Evolutionary conservation across 2,888 invertebrate species (phyloP), one percentile per base, ranked within the genome.

Genomic region (Baronia brevicornis): DNA sequence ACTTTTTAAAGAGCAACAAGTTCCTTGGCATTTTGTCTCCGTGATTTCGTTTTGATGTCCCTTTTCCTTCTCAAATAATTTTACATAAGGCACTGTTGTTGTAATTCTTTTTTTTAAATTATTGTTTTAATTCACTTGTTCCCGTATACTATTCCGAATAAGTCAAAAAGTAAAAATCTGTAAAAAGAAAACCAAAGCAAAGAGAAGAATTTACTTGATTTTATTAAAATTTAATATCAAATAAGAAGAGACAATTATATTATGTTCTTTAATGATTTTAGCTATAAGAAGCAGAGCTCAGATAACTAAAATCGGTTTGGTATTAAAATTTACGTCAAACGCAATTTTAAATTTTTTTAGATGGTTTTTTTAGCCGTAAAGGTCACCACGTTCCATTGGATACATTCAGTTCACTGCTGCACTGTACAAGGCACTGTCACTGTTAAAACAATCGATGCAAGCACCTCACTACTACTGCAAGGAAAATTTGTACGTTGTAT

Each of bases 21-120:
- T 79, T 74, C 69, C 74, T 77, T 79, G 78, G 75, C 84, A 84
- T 84, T 84, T 84, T 84, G 84, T 75, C 64, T 78, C 80, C 74
- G 79, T 79, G 57, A 39, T 66, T 64, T 38, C 48, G 50, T 63
- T 70, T 62, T 68, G 54, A 45, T 54, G 32, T 44, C 51, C 58
- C 61, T 59, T 62, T 61, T 66, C 54, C 46, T 52, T 69, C 54
- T 71, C 62, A 70, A 73, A 60, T 50, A 53, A 68, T 71, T 60
- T 43, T 70, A 63, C 39, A 33, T 75, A 80, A 82, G 82, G 84
- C 84, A 84, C 84, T 79, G 57, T 71, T 63, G 56, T 45, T 50
- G 51, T 60, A 66, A 59, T 58, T 62, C 38, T 65, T 54, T 60
- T 20, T 14, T 31, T 23, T 14, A 14, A 36, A 14, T 31, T 36